Percentiles rank a stretch among this genome's conserved stretches.
Conservation (phyloP, 2,113 vertebrate genomes). For the Catharus bicknelli region DNA sequence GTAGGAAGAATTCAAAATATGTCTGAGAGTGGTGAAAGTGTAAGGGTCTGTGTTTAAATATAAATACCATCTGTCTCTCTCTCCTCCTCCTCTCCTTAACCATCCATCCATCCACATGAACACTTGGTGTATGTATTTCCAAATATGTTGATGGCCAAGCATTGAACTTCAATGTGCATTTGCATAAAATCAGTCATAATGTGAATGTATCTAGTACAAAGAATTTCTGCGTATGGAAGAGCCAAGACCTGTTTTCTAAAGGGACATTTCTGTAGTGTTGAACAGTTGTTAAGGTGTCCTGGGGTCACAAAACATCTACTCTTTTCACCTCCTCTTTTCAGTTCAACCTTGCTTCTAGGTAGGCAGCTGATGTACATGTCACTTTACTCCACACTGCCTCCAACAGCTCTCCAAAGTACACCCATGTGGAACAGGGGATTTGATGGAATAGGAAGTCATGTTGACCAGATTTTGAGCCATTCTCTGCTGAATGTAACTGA, state of each 20-base stretch:
- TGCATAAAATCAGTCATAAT: background rate
- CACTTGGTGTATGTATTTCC: background rate
- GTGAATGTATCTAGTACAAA: background rate
- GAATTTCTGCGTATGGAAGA: background rate
- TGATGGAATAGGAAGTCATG: background rate
- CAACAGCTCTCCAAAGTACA: background rate
- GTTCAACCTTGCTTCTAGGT: background rate
- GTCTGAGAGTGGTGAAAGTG: background rate
- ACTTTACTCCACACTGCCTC: background rate
- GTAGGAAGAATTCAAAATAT: background rate
- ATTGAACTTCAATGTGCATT: background rate
- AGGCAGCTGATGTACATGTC: accelerated
- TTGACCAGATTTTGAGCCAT: background rate
- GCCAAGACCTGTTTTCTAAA: background rate
- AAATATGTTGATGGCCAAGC: background rate
- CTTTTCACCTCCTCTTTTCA: background rate
- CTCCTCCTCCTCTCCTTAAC: background rate
- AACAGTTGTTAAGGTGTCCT: background rate
- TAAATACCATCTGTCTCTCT: background rate
- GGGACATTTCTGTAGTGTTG: background rate
- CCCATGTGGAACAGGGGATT: background rate
- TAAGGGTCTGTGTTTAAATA: background rate
- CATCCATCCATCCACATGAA: background rate
- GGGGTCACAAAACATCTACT: background rate
- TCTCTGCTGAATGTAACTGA: background rate